These are phyloP conservation scores for Pangasius larnaudii DNA, from an alignment of 2,797 vertebrate genomes.

Conservation along the genomic window DNA sequence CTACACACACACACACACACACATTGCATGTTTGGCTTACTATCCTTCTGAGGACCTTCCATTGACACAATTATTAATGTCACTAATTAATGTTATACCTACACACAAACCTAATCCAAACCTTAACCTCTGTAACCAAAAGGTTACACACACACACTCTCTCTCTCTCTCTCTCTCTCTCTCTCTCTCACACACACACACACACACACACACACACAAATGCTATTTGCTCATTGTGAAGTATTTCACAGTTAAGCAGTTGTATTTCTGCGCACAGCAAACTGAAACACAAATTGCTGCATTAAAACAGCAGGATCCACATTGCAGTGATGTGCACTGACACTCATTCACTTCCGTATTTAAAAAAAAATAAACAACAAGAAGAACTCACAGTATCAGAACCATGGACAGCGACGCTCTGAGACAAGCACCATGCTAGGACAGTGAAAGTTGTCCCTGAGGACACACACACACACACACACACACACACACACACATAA, in stretches of 20 bases:
- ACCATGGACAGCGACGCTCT: constrained; percentile 59
- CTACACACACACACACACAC: too few species aligned
- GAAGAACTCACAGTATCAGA: constrained; percentile 41
- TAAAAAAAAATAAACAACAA: background rate
- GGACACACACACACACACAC: background rate
- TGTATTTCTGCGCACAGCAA: background rate
- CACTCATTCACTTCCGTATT: background rate
- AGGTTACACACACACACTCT: too few species aligned
- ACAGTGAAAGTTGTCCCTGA: background rate
- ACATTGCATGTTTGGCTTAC: too few species aligned
- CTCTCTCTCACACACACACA: too few species aligned
- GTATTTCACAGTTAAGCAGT: background rate
- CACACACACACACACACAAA: background rate
- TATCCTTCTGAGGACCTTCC: background rate
- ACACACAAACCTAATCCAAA: too few species aligned
- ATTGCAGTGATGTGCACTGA: background rate
- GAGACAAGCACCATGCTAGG: too few species aligned
- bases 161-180: too few species aligned
- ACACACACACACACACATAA: too few species aligned
- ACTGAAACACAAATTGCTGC: background rate
- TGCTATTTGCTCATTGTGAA: background rate
- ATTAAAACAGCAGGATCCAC: background rate
- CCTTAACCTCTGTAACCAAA: too few species aligned
- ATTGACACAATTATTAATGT: background rate
- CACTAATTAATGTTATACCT: background rate